Base-by-base conservation (phyloP, 2,113 vertebrate genomes). In the Orientallactaga bullata region DNA sequence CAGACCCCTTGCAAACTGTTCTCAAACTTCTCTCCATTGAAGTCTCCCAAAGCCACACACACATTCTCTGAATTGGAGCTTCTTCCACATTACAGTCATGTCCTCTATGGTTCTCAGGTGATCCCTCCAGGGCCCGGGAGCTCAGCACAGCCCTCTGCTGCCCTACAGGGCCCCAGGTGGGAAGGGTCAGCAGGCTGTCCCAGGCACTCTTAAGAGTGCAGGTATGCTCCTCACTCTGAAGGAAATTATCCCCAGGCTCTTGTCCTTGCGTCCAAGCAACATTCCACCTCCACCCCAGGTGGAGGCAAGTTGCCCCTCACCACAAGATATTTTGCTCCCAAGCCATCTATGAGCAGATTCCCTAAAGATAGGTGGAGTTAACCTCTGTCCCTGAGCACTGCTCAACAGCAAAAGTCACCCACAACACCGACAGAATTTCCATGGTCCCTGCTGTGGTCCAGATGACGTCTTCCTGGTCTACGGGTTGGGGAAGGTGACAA, bases 381-480 rank as follows among this genome's bases (percentile, higher is more conserved):
- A 63, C 20, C 66, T 72, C 42, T 69, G 35, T 39, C 35, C 3
- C 3, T 20, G 76, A 1, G 1, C 65, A 21, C 39, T 0, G 10
- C 72, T 2, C 18, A 4, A 0, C 4, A 51, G 15, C 24, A 55
- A 1, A 6, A 65, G 11, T 65, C 17, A n/a, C 12, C 30, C 16
- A 15, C 35, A 58, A 32, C 7, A 0, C n/a, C 87, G 63, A 16
- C 1, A 3, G 55, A 24, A 20, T 10, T 21, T 12, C 35, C 35
- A 21, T 10, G 4, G 2, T 13, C 1, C 30, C 35, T 4, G 63
- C 73, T 16, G 0, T 6, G 35, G 17, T 23, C 2, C 13, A 4
- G 10, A 10, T 5, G 1, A 0, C 5, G 0, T 12, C 65, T 73
- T 32, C 78, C 71, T 7, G 1, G 7, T 28, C 76, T 72, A 0